phyloP scores from a whole-genome alignment of 2,888 invertebrate species.

The Diogma glabrata region DNA sequence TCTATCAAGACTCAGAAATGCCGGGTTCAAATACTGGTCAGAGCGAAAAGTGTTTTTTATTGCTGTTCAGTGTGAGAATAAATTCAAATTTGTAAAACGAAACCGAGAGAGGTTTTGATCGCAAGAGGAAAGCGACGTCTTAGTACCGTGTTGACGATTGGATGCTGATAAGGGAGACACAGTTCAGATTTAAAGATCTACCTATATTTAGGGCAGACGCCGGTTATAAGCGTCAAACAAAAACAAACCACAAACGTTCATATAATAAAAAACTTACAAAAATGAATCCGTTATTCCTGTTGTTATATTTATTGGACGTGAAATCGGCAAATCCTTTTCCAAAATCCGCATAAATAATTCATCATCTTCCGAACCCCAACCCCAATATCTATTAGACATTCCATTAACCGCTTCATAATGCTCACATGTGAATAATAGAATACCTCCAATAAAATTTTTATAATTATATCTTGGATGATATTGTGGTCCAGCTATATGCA shows the following conservation, averaged over 20 bases:
- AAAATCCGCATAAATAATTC: constrained; percentile 91
- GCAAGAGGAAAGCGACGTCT: too few species aligned
- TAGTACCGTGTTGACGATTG: not conserved
- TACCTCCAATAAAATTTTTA: constrained; percentile 91
- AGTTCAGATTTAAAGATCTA: too few species aligned
- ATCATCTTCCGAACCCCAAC: constrained; percentile 99
- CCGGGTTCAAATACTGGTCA: too few species aligned
- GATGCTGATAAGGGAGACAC: not conserved
- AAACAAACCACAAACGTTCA: too few species aligned
- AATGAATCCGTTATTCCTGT: constrained; percentile 79
- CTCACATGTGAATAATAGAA: constrained; percentile 72
- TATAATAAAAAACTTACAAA: constrained; percentile 46
- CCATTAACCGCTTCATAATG: constrained; percentile 80
- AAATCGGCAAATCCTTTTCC: constrained; percentile 64
- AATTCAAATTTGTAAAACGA: too few species aligned
- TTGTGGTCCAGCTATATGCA: constrained; percentile 87
- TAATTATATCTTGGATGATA: constrained; percentile 93
- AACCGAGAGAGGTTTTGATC: too few species aligned
- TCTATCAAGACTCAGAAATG: too few species aligned
- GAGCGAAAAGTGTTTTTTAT: too few species aligned
- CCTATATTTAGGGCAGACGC: too few species aligned
- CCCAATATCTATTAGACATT: constrained; percentile 97
- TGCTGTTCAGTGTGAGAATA: too few species aligned
- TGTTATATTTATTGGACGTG: constrained; percentile 64
- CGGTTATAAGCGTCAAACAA: too few species aligned